Evolutionary conservation across 2,797 vertebrate genomes (phyloP).

Genomic region (Luscinia megarhynchos): DNA sequence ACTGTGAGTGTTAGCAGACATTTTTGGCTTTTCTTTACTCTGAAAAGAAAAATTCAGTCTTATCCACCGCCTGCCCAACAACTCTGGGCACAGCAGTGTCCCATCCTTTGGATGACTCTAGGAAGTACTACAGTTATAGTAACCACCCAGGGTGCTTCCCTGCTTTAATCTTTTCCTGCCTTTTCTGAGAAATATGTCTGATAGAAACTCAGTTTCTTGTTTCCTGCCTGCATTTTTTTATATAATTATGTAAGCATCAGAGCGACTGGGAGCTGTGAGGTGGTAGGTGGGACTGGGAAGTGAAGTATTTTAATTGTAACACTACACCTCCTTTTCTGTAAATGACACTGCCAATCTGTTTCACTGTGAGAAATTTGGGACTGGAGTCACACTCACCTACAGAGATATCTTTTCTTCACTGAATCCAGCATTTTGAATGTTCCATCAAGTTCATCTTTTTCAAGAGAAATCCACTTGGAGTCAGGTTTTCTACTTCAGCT

Average conservation of each 20-base stretch:
- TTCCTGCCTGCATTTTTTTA: neutral
- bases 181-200: neutral
- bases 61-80: neutral
- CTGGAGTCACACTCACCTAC: slow-evolving; percentile 51
- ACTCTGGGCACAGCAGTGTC: neutral
- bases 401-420: neutral
- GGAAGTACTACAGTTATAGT: neutral
- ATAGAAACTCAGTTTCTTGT: neutral
- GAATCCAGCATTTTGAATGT: slow-evolving; percentile 9
- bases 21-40: neutral
- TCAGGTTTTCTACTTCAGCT: slow-evolving; percentile 33
- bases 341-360: slow-evolving; percentile 21
- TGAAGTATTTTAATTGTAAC: slow-evolving; percentile 14
- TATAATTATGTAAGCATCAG: neutral
- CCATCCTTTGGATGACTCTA: neutral
- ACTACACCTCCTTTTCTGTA: slow-evolving; percentile 1
- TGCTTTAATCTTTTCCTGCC: neutral
- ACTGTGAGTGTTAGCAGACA: neutral
- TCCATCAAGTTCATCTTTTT: slow-evolving; percentile 26
- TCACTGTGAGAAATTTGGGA: slow-evolving; percentile 32
- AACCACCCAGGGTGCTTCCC: neutral
- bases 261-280: neutral
- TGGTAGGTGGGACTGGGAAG: neutral
- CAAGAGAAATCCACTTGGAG: neutral
- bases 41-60: neutral